These are phyloP conservation scores for Microtus obscurus DNA, from an alignment of 2,797 vertebrate genomes.

Conservation along the genomic window DNA sequence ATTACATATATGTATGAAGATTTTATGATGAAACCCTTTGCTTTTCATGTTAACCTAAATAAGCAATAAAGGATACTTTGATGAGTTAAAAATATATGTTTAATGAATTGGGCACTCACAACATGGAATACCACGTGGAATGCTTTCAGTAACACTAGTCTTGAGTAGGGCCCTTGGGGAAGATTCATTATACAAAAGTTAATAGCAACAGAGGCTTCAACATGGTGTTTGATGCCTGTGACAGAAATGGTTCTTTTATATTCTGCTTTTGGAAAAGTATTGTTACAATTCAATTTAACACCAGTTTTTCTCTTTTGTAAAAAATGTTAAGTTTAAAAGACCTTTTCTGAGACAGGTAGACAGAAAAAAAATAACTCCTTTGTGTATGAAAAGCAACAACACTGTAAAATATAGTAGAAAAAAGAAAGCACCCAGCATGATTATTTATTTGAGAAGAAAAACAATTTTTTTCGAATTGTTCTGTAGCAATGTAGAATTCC, in stretches of 20 bases:
- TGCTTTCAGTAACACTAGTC: neutral
- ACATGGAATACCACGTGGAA: neutral
- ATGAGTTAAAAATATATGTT: neutral
- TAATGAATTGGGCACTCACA: neutral
- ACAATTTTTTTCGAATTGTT: neutral
- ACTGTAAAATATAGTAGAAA: neutral
- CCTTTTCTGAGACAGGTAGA: neutral
- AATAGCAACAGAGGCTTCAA: neutral
- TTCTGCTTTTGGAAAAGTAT: neutral
- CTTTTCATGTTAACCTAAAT: neutral
- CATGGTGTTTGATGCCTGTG: neutral
- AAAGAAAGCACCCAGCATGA: neutral
- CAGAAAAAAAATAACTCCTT: neutral
- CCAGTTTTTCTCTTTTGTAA: neutral
- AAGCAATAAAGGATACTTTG: neutral
- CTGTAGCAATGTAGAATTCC: neutral
- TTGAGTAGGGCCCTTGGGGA: neutral
- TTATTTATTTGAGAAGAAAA: neutral
- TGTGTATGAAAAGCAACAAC: constrained; percentile 16
- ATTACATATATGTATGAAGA: neutral
- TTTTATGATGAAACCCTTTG: neutral
- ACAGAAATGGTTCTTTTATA: neutral
- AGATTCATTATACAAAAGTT: neutral
- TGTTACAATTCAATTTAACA: neutral
- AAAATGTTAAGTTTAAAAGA: neutral